Evolutionary conservation across 1,140 invertebrate species (phyloP).

Genomic region (Halesus radiatus): DNA sequence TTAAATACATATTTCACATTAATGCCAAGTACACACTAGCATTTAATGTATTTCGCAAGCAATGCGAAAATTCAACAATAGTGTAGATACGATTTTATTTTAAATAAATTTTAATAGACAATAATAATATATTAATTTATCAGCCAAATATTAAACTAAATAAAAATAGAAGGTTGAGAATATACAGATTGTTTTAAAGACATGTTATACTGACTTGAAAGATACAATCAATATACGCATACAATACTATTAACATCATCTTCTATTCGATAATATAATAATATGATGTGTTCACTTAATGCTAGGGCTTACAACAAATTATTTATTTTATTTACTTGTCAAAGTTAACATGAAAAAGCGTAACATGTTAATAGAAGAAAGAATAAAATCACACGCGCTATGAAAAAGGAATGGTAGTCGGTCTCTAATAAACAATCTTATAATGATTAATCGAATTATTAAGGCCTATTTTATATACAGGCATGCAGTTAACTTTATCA

Average conservation of each 20-base stretch:
- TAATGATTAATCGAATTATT: no score
- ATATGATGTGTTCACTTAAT: neutral
- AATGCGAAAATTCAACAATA: no score
- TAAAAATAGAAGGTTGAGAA: slow-evolving; percentile 13
- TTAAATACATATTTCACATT: no score
- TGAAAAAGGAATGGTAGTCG: slow-evolving; percentile 2
- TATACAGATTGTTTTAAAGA: slow-evolving; percentile 1
- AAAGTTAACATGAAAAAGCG: neutral
- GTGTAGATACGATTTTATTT: neutral
- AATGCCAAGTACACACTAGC: no score
- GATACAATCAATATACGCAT: neutral
- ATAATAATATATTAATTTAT: slow-evolving; percentile 25
- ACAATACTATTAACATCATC: neutral
- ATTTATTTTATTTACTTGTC: slow-evolving; percentile 9
- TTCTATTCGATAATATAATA: no score
- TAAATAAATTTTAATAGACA: neutral
- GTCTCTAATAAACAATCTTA: no score
- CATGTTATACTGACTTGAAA: slow-evolving; percentile 4
- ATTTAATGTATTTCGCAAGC: no score
- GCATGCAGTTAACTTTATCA: neutral
- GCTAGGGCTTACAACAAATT: slow-evolving; percentile 15
- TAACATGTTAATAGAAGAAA: neutral
- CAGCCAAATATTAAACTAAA: slow-evolving; percentile 23
- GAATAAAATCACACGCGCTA: neutral
- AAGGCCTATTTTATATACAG: neutral